A percentile compares a stretch with the other conserved stretches of the same genome.
These are phyloP conservation scores for Thymelicus acteon DNA, from an alignment of 2,888 invertebrate species.

Conservation along the genomic window DNA sequence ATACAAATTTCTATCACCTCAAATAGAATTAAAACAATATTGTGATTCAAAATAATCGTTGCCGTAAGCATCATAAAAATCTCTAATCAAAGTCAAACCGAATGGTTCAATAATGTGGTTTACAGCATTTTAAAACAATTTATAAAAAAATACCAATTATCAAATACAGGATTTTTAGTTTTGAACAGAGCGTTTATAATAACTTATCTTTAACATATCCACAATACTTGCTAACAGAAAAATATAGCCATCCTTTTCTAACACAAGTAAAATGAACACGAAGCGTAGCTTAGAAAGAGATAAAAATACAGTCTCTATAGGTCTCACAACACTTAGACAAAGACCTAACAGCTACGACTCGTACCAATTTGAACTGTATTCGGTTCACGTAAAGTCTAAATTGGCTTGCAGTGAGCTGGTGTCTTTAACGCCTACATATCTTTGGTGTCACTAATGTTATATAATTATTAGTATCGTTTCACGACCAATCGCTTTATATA, in stretches of 20 bases:
- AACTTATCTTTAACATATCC: slow-evolving; percentile 16
- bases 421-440: slow-evolving; percentile 33
- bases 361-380: slow-evolving; percentile 29
- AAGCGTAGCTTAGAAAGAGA: slow-evolving; percentile 38
- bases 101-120: no score
- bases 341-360: slow-evolving; percentile 27
- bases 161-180: neutral
- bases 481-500: slow-evolving; percentile 29
- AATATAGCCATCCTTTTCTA: slow-evolving; percentile 31
- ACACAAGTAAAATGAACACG: slow-evolving; percentile 34
- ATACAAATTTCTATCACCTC: no score
- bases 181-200: neutral
- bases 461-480: slow-evolving; percentile 27
- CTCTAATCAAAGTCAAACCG: no score
- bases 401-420: slow-evolving; percentile 31
- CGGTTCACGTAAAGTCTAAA: slow-evolving; percentile 10
- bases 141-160: no score
- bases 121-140: no score
- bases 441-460: slow-evolving; percentile 32
- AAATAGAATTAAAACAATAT: no score
- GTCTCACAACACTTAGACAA: slow-evolving; percentile 42
- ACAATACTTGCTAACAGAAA: slow-evolving; percentile 27
- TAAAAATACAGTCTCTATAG: slow-evolving; percentile 38
- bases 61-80: no score
- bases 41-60: no score